Percentiles rank a stretch among this genome's conserved stretches.
Evolutionary conservation across 2,113 vertebrate species (phyloP).

Genomic region (Etheostoma cragini): DNA sequence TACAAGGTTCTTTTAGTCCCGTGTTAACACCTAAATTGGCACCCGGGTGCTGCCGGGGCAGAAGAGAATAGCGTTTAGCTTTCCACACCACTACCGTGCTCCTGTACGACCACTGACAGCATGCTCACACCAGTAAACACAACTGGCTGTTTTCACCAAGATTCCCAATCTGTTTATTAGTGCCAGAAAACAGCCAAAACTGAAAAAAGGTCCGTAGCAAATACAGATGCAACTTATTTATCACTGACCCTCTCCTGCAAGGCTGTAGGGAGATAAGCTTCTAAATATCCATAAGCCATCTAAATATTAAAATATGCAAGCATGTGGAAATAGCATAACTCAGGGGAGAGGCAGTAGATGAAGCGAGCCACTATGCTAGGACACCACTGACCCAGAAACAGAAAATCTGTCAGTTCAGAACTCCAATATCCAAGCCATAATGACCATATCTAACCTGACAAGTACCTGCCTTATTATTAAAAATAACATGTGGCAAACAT

Average conservation of each 20-base stretch:
- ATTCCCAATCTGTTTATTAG: constrained; percentile 17
- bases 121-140: constrained; percentile 28
- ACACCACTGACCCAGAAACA: constrained; percentile 49
- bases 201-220: background rate
- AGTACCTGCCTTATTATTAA: background rate
- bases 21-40: constrained; percentile 37
- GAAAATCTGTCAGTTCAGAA: constrained; percentile 35
- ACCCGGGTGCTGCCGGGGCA: constrained; percentile 2
- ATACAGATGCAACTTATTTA: background rate
- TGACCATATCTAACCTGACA: constrained; percentile 6
- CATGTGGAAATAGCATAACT: constrained; percentile 24
- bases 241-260: background rate
- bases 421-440: background rate
- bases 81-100: constrained; percentile 24
- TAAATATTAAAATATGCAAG: constrained; percentile 29
- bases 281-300: too few species aligned
- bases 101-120: background rate
- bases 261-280: background rate
- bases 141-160: constrained; percentile 5
- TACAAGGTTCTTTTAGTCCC: constrained; percentile 11
- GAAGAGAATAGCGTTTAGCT: constrained; percentile 19
- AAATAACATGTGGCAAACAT: background rate
- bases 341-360: constrained; percentile 20
- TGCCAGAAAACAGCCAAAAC: constrained; percentile 4
- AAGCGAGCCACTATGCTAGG: constrained; percentile 13